These are phyloP conservation scores for Carlito syrichta DNA, from an alignment of 2,113 vertebrate species.

Conservation along the genomic window DNA sequence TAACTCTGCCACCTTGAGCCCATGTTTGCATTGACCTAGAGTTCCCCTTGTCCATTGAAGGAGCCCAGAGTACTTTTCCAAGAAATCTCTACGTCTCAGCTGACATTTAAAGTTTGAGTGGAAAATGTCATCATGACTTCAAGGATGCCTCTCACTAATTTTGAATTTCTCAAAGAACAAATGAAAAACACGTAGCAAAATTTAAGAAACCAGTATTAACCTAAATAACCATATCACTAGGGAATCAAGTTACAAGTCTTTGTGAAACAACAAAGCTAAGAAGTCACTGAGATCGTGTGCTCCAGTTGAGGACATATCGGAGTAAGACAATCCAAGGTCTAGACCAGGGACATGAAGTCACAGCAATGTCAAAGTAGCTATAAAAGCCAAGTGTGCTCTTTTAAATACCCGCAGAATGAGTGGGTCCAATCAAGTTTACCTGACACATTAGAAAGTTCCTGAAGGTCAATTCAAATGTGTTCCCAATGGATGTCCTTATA, in stretches of 20 bases:
- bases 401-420: background rate
- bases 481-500: background rate
- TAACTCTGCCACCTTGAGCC: background rate
- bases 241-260: slow-evolving; percentile 19
- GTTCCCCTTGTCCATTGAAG: background rate
- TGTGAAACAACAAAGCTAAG: background rate
- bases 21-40: background rate
- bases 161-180: slow-evolving; percentile 45
- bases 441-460: background rate
- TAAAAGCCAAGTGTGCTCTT: slow-evolving; percentile 12
- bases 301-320: background rate
- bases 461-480: slow-evolving; percentile 25
- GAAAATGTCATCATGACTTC: slow-evolving; percentile 18
- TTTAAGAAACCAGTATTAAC: slow-evolving; percentile 13
- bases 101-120: background rate
- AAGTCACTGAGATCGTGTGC: background rate
- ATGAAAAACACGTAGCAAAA: background rate
- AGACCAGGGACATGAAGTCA: background rate
- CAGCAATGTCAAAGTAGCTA: slow-evolving; percentile 36
- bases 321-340: slow-evolving; percentile 20
- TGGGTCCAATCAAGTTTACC: background rate
- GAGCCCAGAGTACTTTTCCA: too few species aligned
- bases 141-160: slow-evolving; percentile 18
- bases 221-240: background rate
- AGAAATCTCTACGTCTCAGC: slow-evolving; percentile 45